Evolutionary conservation across 2,888 invertebrate genomes (phyloP).

Genomic region (Polydrusus tereticollis): DNA sequence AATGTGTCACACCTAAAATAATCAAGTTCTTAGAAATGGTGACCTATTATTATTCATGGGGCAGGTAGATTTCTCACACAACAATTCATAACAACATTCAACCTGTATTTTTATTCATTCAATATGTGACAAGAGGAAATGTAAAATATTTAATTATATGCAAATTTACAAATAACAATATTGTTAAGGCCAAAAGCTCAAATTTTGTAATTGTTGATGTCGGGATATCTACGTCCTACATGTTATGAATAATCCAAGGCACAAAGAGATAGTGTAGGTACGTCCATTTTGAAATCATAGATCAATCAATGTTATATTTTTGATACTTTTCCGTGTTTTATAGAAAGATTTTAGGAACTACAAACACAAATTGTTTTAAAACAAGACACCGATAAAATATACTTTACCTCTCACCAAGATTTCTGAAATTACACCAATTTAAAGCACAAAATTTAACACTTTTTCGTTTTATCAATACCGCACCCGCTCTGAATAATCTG

Average conservation of each 20-base stretch:
- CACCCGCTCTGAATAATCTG: slow-evolving; percentile 34
- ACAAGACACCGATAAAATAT: not conserved
- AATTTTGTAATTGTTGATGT: too few species aligned
- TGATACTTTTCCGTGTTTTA: not conserved
- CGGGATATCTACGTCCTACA: too few species aligned
- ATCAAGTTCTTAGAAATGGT: slow-evolving; percentile 35
- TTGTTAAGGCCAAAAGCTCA: not conserved
- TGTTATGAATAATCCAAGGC: slow-evolving; percentile 53
- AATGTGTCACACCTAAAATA: slow-evolving; percentile 60
- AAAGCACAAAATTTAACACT: slow-evolving; percentile 22
- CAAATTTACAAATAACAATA: not conserved
- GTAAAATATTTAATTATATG: not conserved
- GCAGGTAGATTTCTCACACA: not conserved
- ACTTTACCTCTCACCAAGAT: slow-evolving; percentile 20
- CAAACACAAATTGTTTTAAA: not conserved
- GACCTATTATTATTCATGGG: slow-evolving; percentile 14
- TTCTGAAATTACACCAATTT: not conserved
- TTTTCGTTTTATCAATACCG: slow-evolving; percentile 35
- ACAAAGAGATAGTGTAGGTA: slow-evolving; percentile 59
- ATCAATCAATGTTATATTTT: slow-evolving; percentile 39
- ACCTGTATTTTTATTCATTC: too few species aligned
- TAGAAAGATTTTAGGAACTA: not conserved
- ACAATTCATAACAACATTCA: not conserved
- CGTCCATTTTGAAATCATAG: slow-evolving; percentile 61
- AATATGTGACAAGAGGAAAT: too few species aligned